phyloP scores from a whole-genome alignment of 1,140 invertebrate genomes.

The Leptinotarsa texana region DNA sequence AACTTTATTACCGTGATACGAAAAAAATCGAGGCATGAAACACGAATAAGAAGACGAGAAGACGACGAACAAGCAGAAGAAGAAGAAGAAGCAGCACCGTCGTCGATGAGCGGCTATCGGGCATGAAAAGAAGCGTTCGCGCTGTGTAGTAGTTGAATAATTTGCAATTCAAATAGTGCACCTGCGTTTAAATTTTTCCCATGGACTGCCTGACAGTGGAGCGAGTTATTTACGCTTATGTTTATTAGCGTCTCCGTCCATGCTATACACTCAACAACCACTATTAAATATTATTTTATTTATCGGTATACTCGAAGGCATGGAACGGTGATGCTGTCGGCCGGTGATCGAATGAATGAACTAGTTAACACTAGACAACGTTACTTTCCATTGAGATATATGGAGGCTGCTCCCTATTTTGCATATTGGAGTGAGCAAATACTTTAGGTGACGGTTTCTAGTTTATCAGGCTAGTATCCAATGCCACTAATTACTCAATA shows the following conservation, averaged over 20 bases:
- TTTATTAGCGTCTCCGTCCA: conserved; percentile 45
- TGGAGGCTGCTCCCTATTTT: no score
- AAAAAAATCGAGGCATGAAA: not conserved
- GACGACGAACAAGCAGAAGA: conserved; percentile 3
- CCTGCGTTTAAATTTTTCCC: conserved; percentile 49
- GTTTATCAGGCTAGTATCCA: no score
- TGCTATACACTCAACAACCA: conserved; percentile 33
- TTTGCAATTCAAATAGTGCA: conserved; percentile 50
- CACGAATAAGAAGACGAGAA: conserved; percentile 2
- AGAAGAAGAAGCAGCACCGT: not conserved
- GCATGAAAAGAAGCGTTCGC: conserved; percentile 24
- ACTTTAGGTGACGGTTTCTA: no score
- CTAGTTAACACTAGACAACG: not conserved
- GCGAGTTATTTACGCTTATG: conserved; percentile 49
- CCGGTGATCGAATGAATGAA: not conserved
- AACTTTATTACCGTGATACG: not conserved
- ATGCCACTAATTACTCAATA: no score
- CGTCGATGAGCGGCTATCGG: not conserved
- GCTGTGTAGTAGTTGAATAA: conserved; percentile 31
- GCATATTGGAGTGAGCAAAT: no score
- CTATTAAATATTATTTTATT: conserved; percentile 38
- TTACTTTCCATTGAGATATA: no score
- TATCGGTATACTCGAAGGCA: conserved; percentile 24
- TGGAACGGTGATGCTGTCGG: not conserved
- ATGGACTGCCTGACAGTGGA: conserved; percentile 39